phyloP scores from a whole-genome alignment of 2,797 vertebrate species.

The Microhierax caerulescens region DNA sequence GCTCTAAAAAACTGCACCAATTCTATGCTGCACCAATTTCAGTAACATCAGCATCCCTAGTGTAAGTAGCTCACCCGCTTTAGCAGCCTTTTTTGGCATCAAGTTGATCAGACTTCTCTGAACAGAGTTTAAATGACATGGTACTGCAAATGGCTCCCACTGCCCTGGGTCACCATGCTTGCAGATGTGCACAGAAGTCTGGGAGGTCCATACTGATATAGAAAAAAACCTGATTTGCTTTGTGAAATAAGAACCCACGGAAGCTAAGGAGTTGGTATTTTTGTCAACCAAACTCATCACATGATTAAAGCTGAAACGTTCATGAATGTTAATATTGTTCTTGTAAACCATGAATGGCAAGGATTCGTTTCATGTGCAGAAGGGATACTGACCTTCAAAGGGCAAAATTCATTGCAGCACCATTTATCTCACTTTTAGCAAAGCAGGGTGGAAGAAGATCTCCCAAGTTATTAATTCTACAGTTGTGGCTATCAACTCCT shows the following conservation, averaged over 20 bases:
- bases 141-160: background rate
- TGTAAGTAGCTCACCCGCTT: background rate
- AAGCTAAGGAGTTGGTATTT: background rate
- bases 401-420: background rate
- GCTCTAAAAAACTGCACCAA: constrained; percentile 4
- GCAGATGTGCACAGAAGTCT: background rate
- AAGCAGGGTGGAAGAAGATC: background rate
- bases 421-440: background rate
- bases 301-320: background rate
- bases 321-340: background rate
- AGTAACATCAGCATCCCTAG: background rate
- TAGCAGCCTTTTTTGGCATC: background rate
- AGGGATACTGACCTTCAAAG: constrained; percentile 26
- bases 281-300: background rate
- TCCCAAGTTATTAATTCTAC: background rate
- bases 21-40: background rate
- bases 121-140: background rate
- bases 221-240: background rate
- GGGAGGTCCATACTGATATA: background rate
- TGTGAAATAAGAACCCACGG: background rate
- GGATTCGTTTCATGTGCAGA: background rate
- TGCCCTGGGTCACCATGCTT: background rate
- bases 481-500: background rate
- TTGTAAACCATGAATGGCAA: background rate
- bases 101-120: background rate